phyloP scores from a whole-genome alignment of 2,888 invertebrate genomes.

The Chorisops tibialis region DNA sequence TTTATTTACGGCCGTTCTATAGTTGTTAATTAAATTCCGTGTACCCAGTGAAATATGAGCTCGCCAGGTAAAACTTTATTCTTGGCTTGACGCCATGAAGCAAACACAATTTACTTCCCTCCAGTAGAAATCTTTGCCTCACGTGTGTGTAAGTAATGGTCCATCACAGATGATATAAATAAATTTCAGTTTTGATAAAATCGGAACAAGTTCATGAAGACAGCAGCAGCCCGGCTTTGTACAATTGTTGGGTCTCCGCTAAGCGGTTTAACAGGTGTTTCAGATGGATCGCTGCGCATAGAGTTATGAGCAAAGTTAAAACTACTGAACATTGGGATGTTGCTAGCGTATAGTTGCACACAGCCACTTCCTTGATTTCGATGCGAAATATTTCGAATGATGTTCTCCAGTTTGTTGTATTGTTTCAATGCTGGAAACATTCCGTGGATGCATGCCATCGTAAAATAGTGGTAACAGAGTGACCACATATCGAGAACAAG shows the following conservation, averaged over 20 bases:
- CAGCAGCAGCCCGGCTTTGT: conserved; percentile 3
- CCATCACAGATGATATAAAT: conserved; percentile 32
- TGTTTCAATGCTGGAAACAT: conserved; percentile 15
- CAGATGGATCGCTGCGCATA: conserved; percentile 22
- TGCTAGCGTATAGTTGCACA: not conserved
- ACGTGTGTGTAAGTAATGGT: conserved; percentile 22
- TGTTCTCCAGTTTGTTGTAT: conserved; percentile 4
- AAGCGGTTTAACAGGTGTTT: conserved; percentile 28
- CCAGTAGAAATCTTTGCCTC: not conserved
- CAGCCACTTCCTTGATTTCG: conserved; percentile 25
- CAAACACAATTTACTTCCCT: not conserved
- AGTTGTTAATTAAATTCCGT: conserved; percentile 28
- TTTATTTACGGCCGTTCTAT: conserved; percentile 28
- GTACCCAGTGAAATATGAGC: conserved; percentile 15
- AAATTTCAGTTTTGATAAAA: conserved; percentile 31
- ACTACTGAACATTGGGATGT: conserved; percentile 26
- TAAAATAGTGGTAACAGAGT: conserved; percentile 9
- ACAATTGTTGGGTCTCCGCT: conserved; percentile 8
- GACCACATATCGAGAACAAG: conserved; percentile 18
- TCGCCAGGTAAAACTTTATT: not conserved
- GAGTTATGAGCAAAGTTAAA: conserved; percentile 13
- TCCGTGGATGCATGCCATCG: conserved; percentile 19
- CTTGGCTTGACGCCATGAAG: not conserved
- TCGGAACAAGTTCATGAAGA: conserved; percentile 22
- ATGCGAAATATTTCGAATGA: conserved; percentile 20